Evolutionary conservation across 2,888 invertebrate species (phyloP), one percentile per base, ranked within the genome.

Genomic region (Nemoura dubitans): DNA sequence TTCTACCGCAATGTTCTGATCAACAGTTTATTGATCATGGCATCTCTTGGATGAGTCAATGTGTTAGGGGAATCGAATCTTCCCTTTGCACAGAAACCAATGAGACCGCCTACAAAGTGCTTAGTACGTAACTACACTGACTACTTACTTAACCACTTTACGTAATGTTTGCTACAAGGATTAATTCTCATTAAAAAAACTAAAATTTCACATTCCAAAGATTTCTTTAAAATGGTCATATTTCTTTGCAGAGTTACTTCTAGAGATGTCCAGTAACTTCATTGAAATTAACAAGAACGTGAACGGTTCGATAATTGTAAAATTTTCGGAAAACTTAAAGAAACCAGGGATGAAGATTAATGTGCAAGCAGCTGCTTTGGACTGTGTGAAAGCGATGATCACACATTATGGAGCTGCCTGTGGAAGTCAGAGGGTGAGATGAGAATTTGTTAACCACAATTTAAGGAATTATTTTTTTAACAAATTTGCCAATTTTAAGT

Each of bases 1-100:
- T 87, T 81, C 84, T 88, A 7, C 88, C 88, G 26, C 88, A 88
- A 59, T 88, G 88, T 80, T 86, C 87, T 0, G 86, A 86, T 21
- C 81, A 88, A 25, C 43, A 87, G 59, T 87, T 87, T 26, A 16
- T 80, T 29, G 87, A 87, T 6, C 59, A 88, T 59, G 86, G 77
- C 10, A 26, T 88, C 10, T 83, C 36, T 0, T 88, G 88, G 88
- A 86, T 88, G 87, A 81, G 83, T 14, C 87, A 86, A 30, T 88
- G 88, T 81, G 25, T 88, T 21, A 86, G 86, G 59, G 81, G 29
- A 6, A 30, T 43, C 77, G 88, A 88, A 42, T 28, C 76, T 30
- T 10, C 27, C n/a, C 77, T 76, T 10, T 81, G 43, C 16, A 26
- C 27, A 26, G 80, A 78, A 27, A 36, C 83, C 26, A 76, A 85